phyloP scores from a whole-genome alignment of 1,140 invertebrate genomes.

The Drosophila pachea region DNA sequence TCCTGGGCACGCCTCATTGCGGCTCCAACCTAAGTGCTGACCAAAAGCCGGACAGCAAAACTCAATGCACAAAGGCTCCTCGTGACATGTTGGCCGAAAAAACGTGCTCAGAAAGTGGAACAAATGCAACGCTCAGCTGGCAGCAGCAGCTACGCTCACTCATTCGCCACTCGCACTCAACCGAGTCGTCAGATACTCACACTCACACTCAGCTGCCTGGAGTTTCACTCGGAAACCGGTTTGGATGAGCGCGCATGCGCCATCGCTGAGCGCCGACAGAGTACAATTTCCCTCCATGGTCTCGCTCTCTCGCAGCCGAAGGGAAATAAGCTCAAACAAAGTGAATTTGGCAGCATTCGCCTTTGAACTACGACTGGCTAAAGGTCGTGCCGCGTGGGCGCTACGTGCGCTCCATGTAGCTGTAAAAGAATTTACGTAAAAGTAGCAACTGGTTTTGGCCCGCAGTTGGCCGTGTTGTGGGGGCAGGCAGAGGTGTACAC shows the following conservation, averaged over 20 bases:
- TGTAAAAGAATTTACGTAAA: conserved; percentile 36
- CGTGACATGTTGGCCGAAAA: conserved; percentile 31
- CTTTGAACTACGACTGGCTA: conserved; percentile 43
- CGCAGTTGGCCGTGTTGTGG: no score
- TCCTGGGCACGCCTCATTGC: conserved; percentile 55
- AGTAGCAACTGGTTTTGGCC: conserved; percentile 34
- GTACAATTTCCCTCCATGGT: conserved; percentile 25
- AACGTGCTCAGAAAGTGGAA: conserved; percentile 63
- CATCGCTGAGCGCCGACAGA: conserved; percentile 8
- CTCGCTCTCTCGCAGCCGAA: not conserved
- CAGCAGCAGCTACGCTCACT: not conserved
- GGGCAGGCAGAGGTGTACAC: conserved; percentile 3
- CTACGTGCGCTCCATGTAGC: conserved; percentile 1
- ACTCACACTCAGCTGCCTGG: conserved; percentile 18
- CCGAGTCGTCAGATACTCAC: not conserved
- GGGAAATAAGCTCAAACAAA: conserved; percentile 7
- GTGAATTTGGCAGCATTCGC: conserved; percentile 38
- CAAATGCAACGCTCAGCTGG: conserved; percentile 49
- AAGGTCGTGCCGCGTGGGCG: conserved; percentile 37
- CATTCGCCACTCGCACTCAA: conserved; percentile 2
- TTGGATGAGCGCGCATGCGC: conserved; percentile 26
- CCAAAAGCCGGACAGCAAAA: conserved; percentile 55
- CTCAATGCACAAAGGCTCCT: conserved; percentile 54
- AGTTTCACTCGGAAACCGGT: conserved; percentile 41
- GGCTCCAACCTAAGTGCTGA: conserved; percentile 32